phyloP scores from a whole-genome alignment of 2,113 vertebrate genomes.

The Sander lucioperca region DNA sequence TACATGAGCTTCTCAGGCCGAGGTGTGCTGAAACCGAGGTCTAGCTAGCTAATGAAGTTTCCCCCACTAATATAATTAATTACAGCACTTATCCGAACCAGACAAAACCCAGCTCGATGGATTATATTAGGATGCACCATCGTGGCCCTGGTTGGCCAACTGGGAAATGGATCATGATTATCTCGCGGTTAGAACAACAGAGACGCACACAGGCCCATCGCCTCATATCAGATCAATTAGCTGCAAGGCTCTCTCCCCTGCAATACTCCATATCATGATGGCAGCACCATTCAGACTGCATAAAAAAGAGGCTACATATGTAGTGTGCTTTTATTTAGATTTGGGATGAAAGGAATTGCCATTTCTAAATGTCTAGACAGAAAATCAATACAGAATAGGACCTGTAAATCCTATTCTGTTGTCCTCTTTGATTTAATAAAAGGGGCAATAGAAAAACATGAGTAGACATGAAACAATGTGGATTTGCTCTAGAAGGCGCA shows the following conservation, averaged over 20 bases:
- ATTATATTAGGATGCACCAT: constrained; percentile 75
- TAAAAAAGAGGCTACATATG: not conserved
- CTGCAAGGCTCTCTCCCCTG: constrained; percentile 11
- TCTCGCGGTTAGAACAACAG: constrained; percentile 65
- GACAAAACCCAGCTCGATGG: constrained; percentile 71
- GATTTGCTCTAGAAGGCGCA: not conserved
- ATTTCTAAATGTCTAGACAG: not conserved
- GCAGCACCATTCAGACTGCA: not conserved
- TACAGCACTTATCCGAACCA: constrained; percentile 72
- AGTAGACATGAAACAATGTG: not conserved
- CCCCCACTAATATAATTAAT: constrained; percentile 72
- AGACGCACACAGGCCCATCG: constrained; percentile 53
- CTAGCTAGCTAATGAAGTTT: constrained; percentile 64
- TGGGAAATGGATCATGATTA: constrained; percentile 78
- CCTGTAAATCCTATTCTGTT: not conserved
- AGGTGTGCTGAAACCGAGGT: constrained; percentile 34
- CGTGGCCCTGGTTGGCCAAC: constrained; percentile 60
- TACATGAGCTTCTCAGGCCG: constrained; percentile 7
- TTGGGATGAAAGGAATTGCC: not conserved
- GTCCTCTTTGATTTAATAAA: not conserved
- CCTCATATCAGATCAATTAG: constrained; percentile 75
- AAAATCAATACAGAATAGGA: not conserved
- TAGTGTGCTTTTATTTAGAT: not conserved
- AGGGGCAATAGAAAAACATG: not conserved
- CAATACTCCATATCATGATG: not conserved